Evolutionary conservation across 2,888 invertebrate genomes (phyloP).

Genomic region (Norana najaformis): DNA sequence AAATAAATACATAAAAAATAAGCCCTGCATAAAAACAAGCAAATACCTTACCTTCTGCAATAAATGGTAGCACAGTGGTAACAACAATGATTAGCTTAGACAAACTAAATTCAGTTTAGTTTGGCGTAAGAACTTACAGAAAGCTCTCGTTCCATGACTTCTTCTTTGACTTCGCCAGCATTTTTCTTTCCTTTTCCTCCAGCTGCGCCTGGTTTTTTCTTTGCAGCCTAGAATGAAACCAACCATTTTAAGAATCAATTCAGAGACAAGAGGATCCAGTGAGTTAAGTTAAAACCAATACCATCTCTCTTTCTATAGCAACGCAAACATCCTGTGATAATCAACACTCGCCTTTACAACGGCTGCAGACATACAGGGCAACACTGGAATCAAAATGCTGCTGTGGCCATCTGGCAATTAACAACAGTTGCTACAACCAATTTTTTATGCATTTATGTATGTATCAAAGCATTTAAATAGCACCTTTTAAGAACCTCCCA

Average conservation of each 20-base stretch:
- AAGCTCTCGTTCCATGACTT: slow-evolving; percentile 38
- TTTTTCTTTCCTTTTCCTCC: slow-evolving; percentile 55
- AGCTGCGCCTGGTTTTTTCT: slow-evolving; percentile 51
- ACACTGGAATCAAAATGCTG: too few species aligned
- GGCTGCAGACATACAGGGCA: too few species aligned
- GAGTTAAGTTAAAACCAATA: background rate
- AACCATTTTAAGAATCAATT: background rate
- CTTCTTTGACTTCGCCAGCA: slow-evolving; percentile 44
- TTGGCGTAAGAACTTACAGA: slow-evolving; percentile 30
- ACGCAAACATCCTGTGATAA: too few species aligned
- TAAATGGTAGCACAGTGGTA: background rate
- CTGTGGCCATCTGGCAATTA: too few species aligned
- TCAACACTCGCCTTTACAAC: background rate
- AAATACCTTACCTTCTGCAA: background rate
- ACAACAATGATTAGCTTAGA: background rate
- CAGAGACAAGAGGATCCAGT: background rate
- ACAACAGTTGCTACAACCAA: too few species aligned
- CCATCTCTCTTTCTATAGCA: background rate
- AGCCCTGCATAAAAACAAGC: too few species aligned
- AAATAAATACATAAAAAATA: background rate
- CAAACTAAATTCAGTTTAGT: background rate
- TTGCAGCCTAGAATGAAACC: slow-evolving; percentile 43
- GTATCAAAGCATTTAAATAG: too few species aligned
- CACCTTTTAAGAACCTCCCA: too few species aligned
- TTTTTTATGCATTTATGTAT: too few species aligned